Evolutionary conservation across 2,888 invertebrate species (phyloP).

Genomic region (Drosophila differens): DNA sequence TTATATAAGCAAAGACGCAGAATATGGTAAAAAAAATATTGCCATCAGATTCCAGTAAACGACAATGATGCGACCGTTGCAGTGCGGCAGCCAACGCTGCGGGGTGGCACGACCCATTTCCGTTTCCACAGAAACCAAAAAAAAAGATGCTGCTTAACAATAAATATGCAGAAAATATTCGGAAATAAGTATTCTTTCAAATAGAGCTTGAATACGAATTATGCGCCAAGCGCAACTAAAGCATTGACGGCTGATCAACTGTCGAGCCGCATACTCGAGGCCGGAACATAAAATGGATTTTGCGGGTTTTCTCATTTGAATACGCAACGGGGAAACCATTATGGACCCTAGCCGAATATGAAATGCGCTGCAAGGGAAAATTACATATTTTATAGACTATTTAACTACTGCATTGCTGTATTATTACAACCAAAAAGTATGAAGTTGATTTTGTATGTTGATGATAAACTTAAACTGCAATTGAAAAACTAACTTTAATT

Average conservation of each 20-base stretch:
- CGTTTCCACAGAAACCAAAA: conserved; percentile 28
- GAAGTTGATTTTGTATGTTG: background rate
- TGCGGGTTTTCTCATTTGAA: conserved; percentile 68
- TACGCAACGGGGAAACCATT: conserved; percentile 53
- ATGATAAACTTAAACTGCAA: background rate
- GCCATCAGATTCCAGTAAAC: background rate
- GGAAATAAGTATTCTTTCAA: conserved; percentile 71
- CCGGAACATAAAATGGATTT: conserved; percentile 74
- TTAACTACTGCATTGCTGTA: background rate
- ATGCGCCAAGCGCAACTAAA: conserved; percentile 10
- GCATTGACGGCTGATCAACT: conserved; percentile 42
- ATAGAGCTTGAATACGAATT: conserved; percentile 33
- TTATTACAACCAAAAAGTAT: background rate
- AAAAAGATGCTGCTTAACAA: conserved; percentile 56
- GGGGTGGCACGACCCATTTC: conserved; percentile 62
- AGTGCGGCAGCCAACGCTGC: conserved; percentile 23
- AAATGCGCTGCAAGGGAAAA: conserved; percentile 38
- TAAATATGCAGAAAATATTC: conserved; percentile 69
- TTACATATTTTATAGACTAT: background rate
- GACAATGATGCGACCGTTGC: conserved; percentile 3
- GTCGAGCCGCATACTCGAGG: conserved; percentile 27
- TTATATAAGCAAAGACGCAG: background rate
- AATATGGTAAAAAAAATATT: background rate
- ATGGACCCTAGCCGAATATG: background rate
- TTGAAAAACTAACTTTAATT: conserved; percentile 2